Base-by-base conservation (phyloP, 2,888 invertebrate genomes). In the Apamea epomidion region DNA sequence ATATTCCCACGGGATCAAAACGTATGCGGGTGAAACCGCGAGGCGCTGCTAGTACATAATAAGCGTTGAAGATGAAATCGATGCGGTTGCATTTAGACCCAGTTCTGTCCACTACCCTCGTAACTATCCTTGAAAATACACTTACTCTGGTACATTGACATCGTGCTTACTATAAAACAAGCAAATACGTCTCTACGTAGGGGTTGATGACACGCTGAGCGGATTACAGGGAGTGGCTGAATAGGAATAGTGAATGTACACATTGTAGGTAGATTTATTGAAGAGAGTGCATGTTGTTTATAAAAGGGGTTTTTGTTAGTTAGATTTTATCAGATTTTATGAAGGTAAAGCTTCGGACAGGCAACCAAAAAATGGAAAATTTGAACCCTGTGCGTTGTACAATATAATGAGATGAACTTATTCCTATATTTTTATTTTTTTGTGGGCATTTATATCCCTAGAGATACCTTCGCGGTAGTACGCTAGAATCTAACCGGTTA, bases 191-290 rank as follows among this genome's bases (percentile, higher is more conserved):
- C 29, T 12, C 71, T 58, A 42, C 7, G 4, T 54, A 83, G 69
- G 76, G 85, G 85, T 85, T 58, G 83, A 67, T 67, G 86, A 85
- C 85, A 73, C 65, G 80, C 62, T 65, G 76, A 86, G 75, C 76
- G 76, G 83, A 86, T 85, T 83, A 85, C 69, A 60, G 29, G 42
- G 75, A 74, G 71, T 29, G 69, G 29, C 14, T 16, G 45, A 78
- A 70, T 69, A 65, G 54, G 25, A 29, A n/a, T 68, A 65, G 58
- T 73, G 42, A 37, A 62, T 45, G 21, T 74, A 69, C n/a, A 69
- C 70, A 79, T 77, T 83, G 37, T 83, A 77, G 77, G 77, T 77
- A 76, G 48, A 80, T 86, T 76, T 67, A 75, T 42, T 73, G 29
- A 5, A n/a, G 0, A 18, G 12, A 65, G 0, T 78, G 48, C 67